Evolutionary conservation across 2,888 invertebrate species (phyloP), one percentile per base, ranked within the genome.

Genomic region (Hoplodrina ambigua): DNA sequence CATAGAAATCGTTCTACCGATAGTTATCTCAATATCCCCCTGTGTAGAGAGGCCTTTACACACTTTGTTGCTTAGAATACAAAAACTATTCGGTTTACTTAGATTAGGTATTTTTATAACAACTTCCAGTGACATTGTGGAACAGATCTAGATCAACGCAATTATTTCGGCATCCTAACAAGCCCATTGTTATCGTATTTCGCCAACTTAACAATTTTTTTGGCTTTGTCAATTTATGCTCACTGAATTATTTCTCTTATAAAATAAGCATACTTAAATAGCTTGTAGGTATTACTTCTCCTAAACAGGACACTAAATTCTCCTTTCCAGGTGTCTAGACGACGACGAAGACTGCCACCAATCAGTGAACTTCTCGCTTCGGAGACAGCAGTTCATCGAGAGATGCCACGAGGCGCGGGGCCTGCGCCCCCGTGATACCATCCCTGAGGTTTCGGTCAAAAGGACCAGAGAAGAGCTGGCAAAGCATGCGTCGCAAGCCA

Each of bases 311-410:
- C 15, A 13, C 3, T 4, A 10, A 0, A 17, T 46, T 37, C 20
- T 19, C 1, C 25, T 7, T 78, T 82, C 20, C 83, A 94, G 94
- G 91, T 94, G 94, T 75, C 80, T 94, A 64, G 94, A 94, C 87
- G 93, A 93, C 70, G 92, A 93, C 75, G 93, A 93, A 56, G 88
- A 88, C 61, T 89, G 87, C 61, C 88, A 89, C 52, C 78, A 85
- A 56, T 63, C 81, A 69, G 87, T 93, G 7, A 90, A 93, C n/a
- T 90, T 95, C 78, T 91, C 93, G 17, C 88, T 93, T 49, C 92
- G 95, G 0, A 91, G 95, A 33, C 92, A 94, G 55, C 95, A 96
- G 89, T 94, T 96, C 86, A 93, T 94, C 71, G 95, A 96, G 89
- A 85, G 95, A 93, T 96, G 96, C 81, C 93, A 94, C 90, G 96